Percentiles rank a stretch among this genome's conserved stretches.
Evolutionary conservation across 2,888 invertebrate species (phyloP).

Genomic region (Rapana venosa): DNA sequence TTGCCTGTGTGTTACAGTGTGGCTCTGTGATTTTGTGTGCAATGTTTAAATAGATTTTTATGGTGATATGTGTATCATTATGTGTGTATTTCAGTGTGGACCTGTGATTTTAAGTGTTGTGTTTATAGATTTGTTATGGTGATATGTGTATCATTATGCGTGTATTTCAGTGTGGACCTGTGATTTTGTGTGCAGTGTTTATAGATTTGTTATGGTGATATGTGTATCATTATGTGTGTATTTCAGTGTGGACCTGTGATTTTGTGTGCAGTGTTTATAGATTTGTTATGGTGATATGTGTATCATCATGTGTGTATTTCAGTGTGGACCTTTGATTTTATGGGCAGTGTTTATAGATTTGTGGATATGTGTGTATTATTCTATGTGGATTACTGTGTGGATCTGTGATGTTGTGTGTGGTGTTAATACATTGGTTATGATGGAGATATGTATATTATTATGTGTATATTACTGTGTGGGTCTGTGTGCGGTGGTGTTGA

Average conservation of each 20-base stretch:
- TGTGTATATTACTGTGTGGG: conserved; percentile 87
- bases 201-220: conserved; percentile 68
- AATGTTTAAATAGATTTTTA: too few species aligned
- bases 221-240: conserved; percentile 83
- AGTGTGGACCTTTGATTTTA: conserved; percentile 81
- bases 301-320: conserved; percentile 83
- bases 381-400: conserved; percentile 82
- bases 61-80: too few species aligned
- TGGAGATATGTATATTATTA: not conserved
- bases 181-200: conserved; percentile 87
- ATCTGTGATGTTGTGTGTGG: conserved; percentile 84
- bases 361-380: conserved; percentile 78
- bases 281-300: too few species aligned
- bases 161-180: conserved; percentile 83
- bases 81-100: conserved; percentile 71
- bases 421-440: too few species aligned
- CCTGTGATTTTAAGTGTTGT: too few species aligned
- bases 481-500: too few species aligned
- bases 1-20: too few species aligned
- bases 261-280: conserved; percentile 79
- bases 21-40: too few species aligned
- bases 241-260: conserved; percentile 81
- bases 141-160: conserved; percentile 80
- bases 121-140: too few species aligned
- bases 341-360: conserved; percentile 88